A percentile compares a stretch with the other conserved stretches of the same genome.
phyloP scores from a whole-genome alignment of 2,113 vertebrate genomes.

The Ahaetulla prasina region DNA sequence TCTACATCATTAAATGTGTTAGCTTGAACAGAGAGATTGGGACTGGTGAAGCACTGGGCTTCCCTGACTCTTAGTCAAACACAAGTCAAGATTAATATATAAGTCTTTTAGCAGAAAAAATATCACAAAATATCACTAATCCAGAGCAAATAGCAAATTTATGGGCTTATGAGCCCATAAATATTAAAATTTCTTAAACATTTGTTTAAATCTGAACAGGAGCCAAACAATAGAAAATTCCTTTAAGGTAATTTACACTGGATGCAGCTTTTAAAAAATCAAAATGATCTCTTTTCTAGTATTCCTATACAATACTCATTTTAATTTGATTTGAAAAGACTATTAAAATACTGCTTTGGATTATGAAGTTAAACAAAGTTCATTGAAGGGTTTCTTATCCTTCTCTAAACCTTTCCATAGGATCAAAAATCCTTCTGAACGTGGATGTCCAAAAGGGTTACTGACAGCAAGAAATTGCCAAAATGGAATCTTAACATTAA shows the following conservation, averaged over 20 bases:
- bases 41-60: not conserved
- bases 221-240: not conserved
- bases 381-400: not conserved
- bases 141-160: not conserved
- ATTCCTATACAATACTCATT: not conserved
- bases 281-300: not conserved
- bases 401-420: not conserved
- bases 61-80: not conserved
- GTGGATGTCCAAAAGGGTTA: not conserved
- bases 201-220: not conserved
- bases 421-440: not conserved
- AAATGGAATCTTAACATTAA: not conserved
- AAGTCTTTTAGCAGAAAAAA: not conserved
- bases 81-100: not conserved
- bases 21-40: not conserved
- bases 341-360: not conserved
- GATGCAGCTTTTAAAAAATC: not conserved
- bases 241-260: not conserved
- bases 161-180: not conserved
- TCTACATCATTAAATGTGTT: not conserved
- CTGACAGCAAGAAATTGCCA: not conserved
- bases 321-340: not conserved
- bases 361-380: not conserved
- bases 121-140: not conserved
- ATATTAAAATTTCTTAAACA: not conserved